phyloP scores from a whole-genome alignment of 37 sponge, comb jelly and placozoan genomes.

The Crambe crambe region DNA sequence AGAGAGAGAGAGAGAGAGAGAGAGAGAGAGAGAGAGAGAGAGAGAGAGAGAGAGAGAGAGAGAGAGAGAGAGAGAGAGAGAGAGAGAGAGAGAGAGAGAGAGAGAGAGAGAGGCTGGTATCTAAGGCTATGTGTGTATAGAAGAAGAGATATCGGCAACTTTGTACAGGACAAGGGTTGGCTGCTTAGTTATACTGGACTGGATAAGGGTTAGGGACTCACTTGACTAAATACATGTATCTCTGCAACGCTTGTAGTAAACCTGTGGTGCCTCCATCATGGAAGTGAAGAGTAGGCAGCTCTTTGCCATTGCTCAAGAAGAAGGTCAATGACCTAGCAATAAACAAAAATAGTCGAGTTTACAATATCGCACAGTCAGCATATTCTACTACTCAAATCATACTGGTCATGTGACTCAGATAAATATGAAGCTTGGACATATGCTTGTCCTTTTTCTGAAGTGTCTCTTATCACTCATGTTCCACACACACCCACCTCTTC shows the following conservation, averaged over 20 bases:
- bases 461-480: not conserved
- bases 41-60: too few species aligned
- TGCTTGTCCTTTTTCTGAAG: not conserved
- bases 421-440: too few species aligned
- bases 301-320: conserved; percentile 38
- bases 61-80: too few species aligned
- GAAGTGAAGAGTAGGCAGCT: conserved; percentile 68
- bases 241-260: conserved; percentile 35
- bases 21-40: too few species aligned
- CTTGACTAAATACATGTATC: conserved; percentile 48
- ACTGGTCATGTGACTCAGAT: too few species aligned
- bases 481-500: not conserved
- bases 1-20: too few species aligned
- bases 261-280: conserved; percentile 72
- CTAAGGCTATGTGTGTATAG: too few species aligned
- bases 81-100: too few species aligned
- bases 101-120: too few species aligned
- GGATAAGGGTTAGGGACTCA: conserved; percentile 2
- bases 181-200: too few species aligned
- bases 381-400: not conserved
- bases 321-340: conserved; percentile 44
- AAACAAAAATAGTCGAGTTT: not conserved
- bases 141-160: too few species aligned
- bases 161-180: too few species aligned
- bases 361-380: not conserved